Percentiles rank a stretch among this genome's conserved stretches.
These are phyloP conservation scores for Melipona bicolor DNA, from an alignment of 2,888 invertebrate genomes.

Conservation along the genomic window DNA sequence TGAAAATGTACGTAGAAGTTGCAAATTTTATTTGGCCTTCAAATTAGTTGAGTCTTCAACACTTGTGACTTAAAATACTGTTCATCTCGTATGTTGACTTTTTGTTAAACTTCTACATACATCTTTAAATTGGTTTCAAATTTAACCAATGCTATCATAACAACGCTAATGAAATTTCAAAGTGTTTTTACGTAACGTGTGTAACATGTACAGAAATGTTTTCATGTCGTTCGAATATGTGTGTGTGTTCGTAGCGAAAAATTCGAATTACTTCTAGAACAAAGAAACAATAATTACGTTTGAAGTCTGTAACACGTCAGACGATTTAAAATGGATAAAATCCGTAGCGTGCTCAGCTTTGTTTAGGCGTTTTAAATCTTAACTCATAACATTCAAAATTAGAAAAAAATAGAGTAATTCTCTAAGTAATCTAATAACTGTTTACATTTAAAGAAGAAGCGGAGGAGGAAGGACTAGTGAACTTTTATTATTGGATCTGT, in stretches of 20 bases:
- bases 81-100: too few species aligned
- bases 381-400: neutral
- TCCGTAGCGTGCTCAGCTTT: neutral
- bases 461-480: neutral
- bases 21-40: too few species aligned
- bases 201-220: too few species aligned
- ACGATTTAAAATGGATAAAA: neutral
- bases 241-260: neutral
- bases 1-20: too few species aligned
- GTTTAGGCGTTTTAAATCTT: neutral
- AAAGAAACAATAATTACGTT: neutral
- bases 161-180: too few species aligned
- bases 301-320: neutral
- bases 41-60: too few species aligned
- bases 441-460: neutral
- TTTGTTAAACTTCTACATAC: too few species aligned
- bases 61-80: too few species aligned
- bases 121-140: too few species aligned
- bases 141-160: too few species aligned
- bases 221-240: too few species aligned
- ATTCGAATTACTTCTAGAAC: neutral
- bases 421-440: neutral
- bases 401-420: neutral
- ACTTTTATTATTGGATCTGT: neutral
- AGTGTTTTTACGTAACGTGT: too few species aligned